Evolutionary conservation across 2,113 vertebrate species (phyloP).

Genomic region (Sprattus sprattus): DNA sequence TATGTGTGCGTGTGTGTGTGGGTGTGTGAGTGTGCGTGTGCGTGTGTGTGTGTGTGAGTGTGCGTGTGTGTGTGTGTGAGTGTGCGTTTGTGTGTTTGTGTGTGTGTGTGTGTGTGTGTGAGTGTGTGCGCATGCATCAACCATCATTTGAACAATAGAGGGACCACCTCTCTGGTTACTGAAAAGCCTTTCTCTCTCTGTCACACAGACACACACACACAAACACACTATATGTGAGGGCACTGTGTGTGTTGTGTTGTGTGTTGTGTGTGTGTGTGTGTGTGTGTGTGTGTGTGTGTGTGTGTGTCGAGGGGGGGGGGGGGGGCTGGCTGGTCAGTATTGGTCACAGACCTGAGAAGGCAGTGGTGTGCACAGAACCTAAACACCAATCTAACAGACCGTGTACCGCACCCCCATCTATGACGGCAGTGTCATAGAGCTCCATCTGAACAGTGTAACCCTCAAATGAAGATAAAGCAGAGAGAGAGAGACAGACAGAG

Average conservation of each 20-base stretch:
- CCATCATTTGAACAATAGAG: not conserved
- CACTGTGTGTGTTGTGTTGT: no score
- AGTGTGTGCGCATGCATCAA: not conserved
- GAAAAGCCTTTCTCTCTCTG: not conserved
- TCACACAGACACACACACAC: not conserved
- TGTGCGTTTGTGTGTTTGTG: not conserved
- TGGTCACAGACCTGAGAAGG: not conserved
- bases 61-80: not conserved
- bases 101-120: not conserved
- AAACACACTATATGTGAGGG: not conserved
- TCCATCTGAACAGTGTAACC: not conserved
- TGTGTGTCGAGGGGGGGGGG: no score
- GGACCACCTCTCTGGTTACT: not conserved
- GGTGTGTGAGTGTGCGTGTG: not conserved
- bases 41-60: not conserved
- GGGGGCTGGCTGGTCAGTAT: not conserved
- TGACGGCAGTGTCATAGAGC: not conserved
- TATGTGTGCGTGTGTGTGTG: not conserved
- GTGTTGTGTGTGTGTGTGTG: no score
- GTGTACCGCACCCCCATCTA: not conserved
- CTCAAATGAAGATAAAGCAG: not conserved
- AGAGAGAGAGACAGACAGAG: not conserved
- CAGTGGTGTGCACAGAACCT: not conserved
- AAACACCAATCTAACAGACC: not conserved
- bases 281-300: no score